Base-by-base conservation (phyloP, 2,113 vertebrate species). In the Leptobrachium ailaonicum region DNA sequence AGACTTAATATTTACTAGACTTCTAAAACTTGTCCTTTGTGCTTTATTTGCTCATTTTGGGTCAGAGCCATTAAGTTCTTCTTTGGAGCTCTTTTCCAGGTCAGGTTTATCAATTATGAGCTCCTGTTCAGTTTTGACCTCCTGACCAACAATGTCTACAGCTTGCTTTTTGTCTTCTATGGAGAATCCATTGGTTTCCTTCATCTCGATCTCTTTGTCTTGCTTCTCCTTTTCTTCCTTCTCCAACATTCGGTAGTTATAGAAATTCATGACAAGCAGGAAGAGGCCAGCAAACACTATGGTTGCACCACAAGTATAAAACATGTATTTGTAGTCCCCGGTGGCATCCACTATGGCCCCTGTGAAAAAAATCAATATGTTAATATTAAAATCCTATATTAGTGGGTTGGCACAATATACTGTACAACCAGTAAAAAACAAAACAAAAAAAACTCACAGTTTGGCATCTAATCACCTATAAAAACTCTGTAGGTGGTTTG, bases 221-320 rank as follows among this genome's bases (percentile, higher is more conserved):
- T 83, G 82, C 44, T 75, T 84, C 78, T 84, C 78, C 69, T 89
- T 90, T 71, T 90, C 73, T 67, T 92, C 88, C 62, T 91, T 91
- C 41, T 88, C 88, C 80, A 93, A 84, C 83, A 88, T 83, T 70
- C 83, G 84, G 60, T 96, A 94, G 88, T 93, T 91, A 84, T 92
- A 95, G 76, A 87, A 83, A 88, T 95, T 95, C 90, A 94, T 92
- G 75, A 92, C 68, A 43, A 92, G 94, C 82, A 95, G 90, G 69
- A 95, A 95, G 42, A 89, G 70, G 67, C 94, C 93, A 0, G 91
- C 90, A 32, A 89, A 73, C 75, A 91, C 76, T 83, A 95, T 93
- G 83, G 94, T 91, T 2, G 86, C 66, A n/a, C 92, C 93, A 60
- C 92, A 93, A 89, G 92, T 90, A 81, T 93, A 82, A 90, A 93